A percentile compares a stretch with the other conserved stretches of the same genome.
Evolutionary conservation across 2,888 invertebrate genomes (phyloP).

Genomic region (Microctonus aethiopoides): DNA sequence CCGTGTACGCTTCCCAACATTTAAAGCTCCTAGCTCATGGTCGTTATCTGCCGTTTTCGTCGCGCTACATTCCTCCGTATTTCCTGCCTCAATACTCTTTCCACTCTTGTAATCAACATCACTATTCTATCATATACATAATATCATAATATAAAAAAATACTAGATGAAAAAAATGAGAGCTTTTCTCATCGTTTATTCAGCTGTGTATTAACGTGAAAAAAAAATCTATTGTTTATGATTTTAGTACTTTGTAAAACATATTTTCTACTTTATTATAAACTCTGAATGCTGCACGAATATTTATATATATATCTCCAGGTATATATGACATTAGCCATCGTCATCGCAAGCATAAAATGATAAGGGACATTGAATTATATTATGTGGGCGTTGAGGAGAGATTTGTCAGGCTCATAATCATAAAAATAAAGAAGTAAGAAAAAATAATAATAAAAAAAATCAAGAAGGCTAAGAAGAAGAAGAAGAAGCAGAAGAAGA

Average conservation of each 20-base stretch:
- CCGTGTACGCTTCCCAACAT: too few species aligned
- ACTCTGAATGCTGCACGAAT: neutral
- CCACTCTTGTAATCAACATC: neutral
- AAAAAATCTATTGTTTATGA: neutral
- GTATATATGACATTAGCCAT: too few species aligned
- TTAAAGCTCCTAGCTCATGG: neutral
- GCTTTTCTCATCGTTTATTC: too few species aligned
- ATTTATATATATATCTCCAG: neutral
- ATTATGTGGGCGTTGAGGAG: neutral
- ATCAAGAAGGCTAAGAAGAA: neutral
- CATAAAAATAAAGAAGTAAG: neutral
- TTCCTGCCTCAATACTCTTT: neutral
- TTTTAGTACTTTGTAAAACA: neutral
- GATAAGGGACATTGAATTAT: constrained; percentile 6
- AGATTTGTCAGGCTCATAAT: neutral
- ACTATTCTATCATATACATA: neutral
- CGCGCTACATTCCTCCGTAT: neutral
- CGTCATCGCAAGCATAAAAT: neutral
- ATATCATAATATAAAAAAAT: too few species aligned
- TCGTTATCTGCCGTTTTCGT: neutral
- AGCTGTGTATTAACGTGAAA: too few species aligned
- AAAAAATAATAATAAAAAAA: neutral
- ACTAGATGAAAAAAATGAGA: too few species aligned
- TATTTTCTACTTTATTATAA: constrained; percentile 3
- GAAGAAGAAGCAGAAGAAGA: neutral